Conservation (phyloP, 1,140 invertebrate species). For the Pseudoatta argentina region DNA sequence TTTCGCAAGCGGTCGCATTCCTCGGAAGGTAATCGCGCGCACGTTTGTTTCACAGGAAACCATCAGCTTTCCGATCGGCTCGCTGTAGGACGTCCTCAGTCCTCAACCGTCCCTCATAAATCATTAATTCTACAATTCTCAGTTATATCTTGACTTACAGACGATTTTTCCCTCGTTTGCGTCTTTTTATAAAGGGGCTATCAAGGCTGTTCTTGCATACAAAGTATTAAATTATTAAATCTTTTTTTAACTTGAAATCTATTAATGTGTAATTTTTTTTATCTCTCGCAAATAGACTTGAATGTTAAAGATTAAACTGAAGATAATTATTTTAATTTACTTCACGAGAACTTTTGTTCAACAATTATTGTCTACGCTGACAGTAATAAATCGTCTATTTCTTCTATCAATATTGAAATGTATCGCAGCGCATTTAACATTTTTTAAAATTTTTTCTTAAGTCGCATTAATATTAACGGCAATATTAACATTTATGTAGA, state of each 20-base stretch:
- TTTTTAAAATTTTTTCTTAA: neutral
- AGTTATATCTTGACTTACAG: neutral
- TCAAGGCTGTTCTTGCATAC: neutral
- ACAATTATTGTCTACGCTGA: neutral
- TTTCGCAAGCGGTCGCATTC: slow-evolving; percentile 42
- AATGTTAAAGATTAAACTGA: neutral
- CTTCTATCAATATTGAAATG: neutral
- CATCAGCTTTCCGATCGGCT: slow-evolving; percentile 23
- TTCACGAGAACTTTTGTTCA: neutral
- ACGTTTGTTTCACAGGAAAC: slow-evolving; percentile 15
- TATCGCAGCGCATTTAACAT: neutral
- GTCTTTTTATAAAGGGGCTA: neutral
- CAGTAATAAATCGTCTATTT: neutral
- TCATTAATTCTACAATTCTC: neutral
- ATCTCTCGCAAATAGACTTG: neutral
- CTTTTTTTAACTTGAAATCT: neutral
- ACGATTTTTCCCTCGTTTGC: neutral
- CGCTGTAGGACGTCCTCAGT: neutral
- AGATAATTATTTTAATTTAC: slow-evolving; percentile 8
- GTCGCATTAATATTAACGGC: neutral
- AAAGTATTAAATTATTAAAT: neutral
- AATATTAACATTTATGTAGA: slow-evolving; percentile 12
- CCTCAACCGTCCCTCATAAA: neutral
- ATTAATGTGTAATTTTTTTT: neutral
- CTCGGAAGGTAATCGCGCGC: slow-evolving; percentile 2